Evolutionary conservation across 2,113 vertebrate species (phyloP).

Genomic region (Brienomyrus brachyistius): DNA sequence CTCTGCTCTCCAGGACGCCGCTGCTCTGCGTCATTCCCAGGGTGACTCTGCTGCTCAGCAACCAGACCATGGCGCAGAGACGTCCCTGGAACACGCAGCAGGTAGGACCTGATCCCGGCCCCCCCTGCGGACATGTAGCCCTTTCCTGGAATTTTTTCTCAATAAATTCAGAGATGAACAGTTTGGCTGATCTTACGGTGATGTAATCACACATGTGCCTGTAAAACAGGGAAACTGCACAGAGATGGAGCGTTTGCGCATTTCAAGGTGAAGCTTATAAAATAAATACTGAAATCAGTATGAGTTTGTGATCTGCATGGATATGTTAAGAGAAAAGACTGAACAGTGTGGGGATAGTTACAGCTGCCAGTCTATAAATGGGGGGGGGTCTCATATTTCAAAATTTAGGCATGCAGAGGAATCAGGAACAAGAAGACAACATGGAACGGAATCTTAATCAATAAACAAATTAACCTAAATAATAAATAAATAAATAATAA

Average conservation of each 20-base stretch:
- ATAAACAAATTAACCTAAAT: not conserved
- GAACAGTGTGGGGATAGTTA: not conserved
- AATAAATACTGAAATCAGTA: not conserved
- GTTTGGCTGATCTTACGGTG: not conserved
- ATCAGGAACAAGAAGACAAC: not conserved
- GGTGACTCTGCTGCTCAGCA: conserved; percentile 37
- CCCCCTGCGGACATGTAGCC: not conserved
- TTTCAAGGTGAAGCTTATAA: not conserved
- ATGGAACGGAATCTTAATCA: not conserved
- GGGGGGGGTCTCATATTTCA: not conserved
- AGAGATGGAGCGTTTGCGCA: not conserved
- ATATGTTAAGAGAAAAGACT: not conserved
- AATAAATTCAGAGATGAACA: not conserved
- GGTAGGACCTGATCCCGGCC: conserved; percentile 38
- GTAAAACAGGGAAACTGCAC: not conserved
- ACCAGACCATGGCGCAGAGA: conserved; percentile 20
- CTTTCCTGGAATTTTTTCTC: not conserved
- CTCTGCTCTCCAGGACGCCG: conserved; percentile 53
- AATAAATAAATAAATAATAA: too few species aligned
- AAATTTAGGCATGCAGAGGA: not conserved
- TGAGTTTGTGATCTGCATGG: not conserved
- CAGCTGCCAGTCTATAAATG: not conserved
- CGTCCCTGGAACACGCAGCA: conserved; percentile 64
- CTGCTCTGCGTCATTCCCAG: conserved; percentile 52
- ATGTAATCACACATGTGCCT: not conserved